A percentile compares a stretch with the other conserved stretches of the same genome.
Evolutionary conservation across 2,888 invertebrate genomes (phyloP).

Genomic region (Mythimna pallens): DNA sequence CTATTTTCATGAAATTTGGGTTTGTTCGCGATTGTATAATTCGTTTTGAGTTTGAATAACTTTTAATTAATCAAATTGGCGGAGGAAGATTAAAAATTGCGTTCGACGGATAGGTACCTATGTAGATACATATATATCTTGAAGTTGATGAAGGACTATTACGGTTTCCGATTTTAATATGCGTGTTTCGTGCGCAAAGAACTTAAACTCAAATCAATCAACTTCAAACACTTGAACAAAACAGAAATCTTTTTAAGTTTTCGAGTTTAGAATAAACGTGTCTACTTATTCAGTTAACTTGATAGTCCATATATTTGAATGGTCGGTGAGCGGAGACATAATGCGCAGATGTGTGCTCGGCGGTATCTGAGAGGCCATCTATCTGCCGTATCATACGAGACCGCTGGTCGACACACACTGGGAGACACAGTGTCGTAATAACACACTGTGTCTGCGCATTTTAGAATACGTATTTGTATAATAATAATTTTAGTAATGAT

Average conservation of each 20-base stretch:
- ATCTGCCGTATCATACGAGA: conserved; percentile 58
- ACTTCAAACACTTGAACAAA: neutral
- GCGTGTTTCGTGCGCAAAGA: conserved; percentile 3
- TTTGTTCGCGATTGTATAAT: conserved; percentile 71
- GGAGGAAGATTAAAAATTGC: conserved; percentile 66
- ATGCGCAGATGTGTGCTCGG: conserved; percentile 53
- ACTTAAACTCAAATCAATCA: conserved; percentile 8
- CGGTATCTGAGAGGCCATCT: conserved; percentile 60
- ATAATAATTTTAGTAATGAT: no score
- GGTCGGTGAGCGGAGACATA: conserved; percentile 38
- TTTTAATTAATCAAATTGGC: conserved; percentile 68
- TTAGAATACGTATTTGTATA: neutral
- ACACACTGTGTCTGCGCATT: conserved; percentile 2
- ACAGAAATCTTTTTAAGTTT: neutral
- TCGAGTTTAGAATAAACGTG: conserved; percentile 11
- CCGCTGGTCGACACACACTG: conserved; percentile 40
- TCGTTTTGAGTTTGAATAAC: conserved; percentile 71
- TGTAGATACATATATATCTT: conserved; percentile 8
- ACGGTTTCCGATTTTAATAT: conserved; percentile 11
- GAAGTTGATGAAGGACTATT: conserved; percentile 42
- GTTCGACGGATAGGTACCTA: conserved; percentile 43
- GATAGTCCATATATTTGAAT: conserved; percentile 35
- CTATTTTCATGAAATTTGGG: conserved; percentile 62
- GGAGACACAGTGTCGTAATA: conserved; percentile 36
- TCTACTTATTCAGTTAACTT: conserved; percentile 23